These are phyloP conservation scores for Microcebus tavaratra DNA, from an alignment of 2,113 vertebrate species.

Conservation along the genomic window DNA sequence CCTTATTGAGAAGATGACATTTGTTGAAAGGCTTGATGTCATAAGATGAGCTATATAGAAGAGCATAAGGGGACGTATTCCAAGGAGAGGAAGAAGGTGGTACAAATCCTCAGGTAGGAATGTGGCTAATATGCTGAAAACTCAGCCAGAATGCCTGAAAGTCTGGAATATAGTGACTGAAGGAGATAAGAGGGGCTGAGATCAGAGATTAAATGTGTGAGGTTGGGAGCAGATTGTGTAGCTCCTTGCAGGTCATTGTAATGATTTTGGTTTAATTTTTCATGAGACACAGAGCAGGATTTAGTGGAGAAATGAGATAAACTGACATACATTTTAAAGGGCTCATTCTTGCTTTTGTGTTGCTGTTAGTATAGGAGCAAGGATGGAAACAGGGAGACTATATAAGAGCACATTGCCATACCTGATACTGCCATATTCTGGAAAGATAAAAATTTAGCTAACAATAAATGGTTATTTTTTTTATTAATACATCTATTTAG, in stretches of 20 bases:
- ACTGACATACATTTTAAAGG: not conserved
- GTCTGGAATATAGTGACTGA: not conserved
- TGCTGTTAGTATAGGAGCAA: not conserved
- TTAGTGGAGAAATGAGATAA: not conserved
- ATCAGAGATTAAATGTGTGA: not conserved
- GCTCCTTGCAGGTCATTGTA: not conserved
- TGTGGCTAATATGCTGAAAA: not conserved
- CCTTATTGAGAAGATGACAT: not conserved
- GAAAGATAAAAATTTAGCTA: not conserved
- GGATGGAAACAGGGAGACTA: not conserved
- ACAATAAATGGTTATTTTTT: not conserved
- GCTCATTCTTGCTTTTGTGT: not conserved
- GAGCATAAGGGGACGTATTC: not conserved
- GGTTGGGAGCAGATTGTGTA: not conserved
- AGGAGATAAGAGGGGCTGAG: not conserved
- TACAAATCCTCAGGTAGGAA: not conserved
- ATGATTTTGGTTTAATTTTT: not conserved
- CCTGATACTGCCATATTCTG: not conserved
- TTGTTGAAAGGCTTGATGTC: not conserved
- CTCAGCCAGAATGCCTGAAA: not conserved
- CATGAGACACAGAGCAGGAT: not conserved
- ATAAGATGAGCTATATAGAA: not conserved
- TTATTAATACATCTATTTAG: not conserved
- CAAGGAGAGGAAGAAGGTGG: not conserved
- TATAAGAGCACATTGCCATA: not conserved